phyloP scores from a whole-genome alignment of 37 sponge, comb jelly and placozoan genomes.

The Aplysina aerophoba region DNA sequence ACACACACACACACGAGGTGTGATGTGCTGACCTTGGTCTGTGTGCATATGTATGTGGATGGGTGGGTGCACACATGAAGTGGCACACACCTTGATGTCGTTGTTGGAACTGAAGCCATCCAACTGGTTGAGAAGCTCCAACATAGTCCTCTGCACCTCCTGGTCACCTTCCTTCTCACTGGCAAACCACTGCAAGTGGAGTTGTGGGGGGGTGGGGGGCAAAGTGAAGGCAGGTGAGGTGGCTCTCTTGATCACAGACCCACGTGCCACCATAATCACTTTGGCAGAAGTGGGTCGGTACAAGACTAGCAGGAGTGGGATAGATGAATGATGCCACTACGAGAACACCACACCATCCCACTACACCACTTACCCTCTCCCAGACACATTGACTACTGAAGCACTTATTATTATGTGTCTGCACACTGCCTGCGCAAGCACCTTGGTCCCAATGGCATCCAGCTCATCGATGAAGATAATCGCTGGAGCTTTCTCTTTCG shows the following conservation, averaged over 20 bases:
- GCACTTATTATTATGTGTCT: no score
- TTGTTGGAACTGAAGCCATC: conserved; percentile 96
- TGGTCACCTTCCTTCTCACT: conserved; percentile 99
- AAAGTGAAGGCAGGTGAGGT: no score
- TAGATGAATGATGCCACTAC: neutral
- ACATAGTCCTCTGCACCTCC: conserved; percentile 99
- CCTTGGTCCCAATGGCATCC: conserved; percentile 99
- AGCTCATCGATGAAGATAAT: conserved; percentile 99
- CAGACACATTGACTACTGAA: no score
- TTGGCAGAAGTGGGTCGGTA: no score
- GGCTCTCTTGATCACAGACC: no score
- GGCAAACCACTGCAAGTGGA: conserved; percentile 94
- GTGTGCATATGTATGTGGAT: neutral
- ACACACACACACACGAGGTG: no score
- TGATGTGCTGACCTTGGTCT: neutral
- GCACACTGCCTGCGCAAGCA: conserved; percentile 12
- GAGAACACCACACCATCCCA: no score
- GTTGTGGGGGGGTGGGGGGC: no score
- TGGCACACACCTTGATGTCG: conserved; percentile 84
- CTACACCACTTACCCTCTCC: no score
- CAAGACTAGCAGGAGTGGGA: no score
- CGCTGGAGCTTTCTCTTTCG: conserved; percentile 99
- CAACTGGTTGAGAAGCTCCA: conserved; percentile 98
- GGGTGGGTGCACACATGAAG: neutral
- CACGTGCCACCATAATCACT: no score